Percentiles rank a stretch among this genome's conserved stretches.
Evolutionary conservation across 2,888 invertebrate genomes (phyloP).

Genomic region (Metallyticus violacea): DNA sequence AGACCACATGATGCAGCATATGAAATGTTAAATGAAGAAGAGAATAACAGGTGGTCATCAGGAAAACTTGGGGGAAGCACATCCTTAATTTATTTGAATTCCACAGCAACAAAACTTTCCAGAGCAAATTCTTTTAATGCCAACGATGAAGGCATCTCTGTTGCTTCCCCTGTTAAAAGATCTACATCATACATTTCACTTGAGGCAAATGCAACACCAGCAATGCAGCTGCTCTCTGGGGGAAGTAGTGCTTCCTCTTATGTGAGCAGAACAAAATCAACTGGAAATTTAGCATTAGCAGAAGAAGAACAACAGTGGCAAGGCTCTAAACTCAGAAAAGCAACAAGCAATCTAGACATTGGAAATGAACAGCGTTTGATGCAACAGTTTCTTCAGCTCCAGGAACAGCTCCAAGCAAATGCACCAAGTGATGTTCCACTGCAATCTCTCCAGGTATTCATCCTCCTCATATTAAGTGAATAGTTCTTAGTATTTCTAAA

Average conservation of each 20-base stretch:
- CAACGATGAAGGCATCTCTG: neutral
- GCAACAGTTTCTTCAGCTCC: conserved; percentile 34
- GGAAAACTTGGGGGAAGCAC: neutral
- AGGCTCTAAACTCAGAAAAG: neutral
- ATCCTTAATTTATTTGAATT: neutral
- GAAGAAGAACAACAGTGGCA: neutral
- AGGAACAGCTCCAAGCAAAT: conserved; percentile 17
- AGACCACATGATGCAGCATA: conserved; percentile 15
- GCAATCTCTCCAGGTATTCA: neutral
- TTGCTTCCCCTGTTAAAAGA: conserved; percentile 43
- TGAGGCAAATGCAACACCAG: neutral
- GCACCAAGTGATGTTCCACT: neutral
- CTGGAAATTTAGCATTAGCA: conserved; percentile 20
- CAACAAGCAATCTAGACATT: neutral
- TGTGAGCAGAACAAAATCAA: conserved; percentile 20
- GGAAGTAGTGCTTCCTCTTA: neutral
- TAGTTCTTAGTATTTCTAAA: no score
- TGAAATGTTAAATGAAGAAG: conserved; percentile 7
- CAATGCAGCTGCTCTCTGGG: no score
- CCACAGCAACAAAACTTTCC: neutral
- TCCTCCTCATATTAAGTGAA: no score
- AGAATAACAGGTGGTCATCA: neutral
- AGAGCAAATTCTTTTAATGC: conserved; percentile 11
- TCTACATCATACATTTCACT: conserved; percentile 49
- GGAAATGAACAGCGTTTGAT: neutral